Evolutionary conservation across 2,113 vertebrate species (phyloP), one percentile per base, ranked within the genome.

Genomic region (Sitta europaea): DNA sequence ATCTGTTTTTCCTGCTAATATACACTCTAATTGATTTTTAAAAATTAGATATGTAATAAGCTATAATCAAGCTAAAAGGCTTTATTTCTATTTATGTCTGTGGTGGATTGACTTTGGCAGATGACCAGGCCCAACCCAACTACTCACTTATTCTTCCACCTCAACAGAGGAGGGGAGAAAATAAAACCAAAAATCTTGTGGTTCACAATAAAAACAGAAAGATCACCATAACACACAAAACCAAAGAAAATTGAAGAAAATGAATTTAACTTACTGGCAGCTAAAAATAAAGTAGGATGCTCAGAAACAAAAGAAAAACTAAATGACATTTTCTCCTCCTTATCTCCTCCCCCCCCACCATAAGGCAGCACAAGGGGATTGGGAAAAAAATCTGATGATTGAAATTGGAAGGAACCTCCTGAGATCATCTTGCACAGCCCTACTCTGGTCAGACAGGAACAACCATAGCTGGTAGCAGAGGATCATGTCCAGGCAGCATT

Each of bases 261-360:
- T 9, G 29, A 47, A 29, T 73, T 73, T n/a, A 12, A 38, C 40
- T 74, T 67, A 31, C 9, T 74, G 17, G 10, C 7, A 67, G 22
- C 11, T 61, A 66, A 72, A 84, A 66, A 8, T 22, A 67, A 33
- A 62, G 4, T 9, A 58, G 5, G 18, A 62, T 76, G 27, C 1
- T 51, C 42, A 62, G 43, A 31, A 74, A 54, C 1, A 15, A 42
- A 14, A 25, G 2, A 45, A 90, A 43, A 67, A 13, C 2, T 11
- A 50, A 55, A 51, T 2, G 11, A 25, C 11, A 2, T 72, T 88
- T 79, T 29, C 8, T 16, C 3, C 13, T 36, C 6, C 5, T 43
- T 36, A 17, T 73, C 18, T 48, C 14, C 7, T 10, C 2, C 7
- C 3, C 3, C 12, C 6, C 12, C 3, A 6, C 5, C 3, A 0